Evolutionary conservation across 2,888 invertebrate species (phyloP).

Genomic region (Syritta pipiens): DNA sequence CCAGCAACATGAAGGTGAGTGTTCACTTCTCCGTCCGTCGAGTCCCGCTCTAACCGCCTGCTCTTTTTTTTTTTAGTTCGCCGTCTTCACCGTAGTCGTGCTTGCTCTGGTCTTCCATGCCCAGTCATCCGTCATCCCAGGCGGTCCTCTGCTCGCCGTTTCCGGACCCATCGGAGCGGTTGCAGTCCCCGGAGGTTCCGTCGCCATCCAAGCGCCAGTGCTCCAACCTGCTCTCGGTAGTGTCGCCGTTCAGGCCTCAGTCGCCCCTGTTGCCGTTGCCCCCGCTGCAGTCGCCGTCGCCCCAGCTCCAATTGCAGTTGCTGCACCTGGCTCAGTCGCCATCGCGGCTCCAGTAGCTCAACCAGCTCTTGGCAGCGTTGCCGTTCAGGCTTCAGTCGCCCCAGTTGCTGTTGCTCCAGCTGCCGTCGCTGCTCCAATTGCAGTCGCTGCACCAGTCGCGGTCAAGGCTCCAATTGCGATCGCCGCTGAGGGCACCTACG

Average conservation of each 20-base stretch:
- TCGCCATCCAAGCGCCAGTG: constrained; percentile 23
- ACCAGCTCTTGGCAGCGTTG: constrained; percentile 1
- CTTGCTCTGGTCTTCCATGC: constrained; percentile 47
- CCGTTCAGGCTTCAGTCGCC: constrained; percentile 15
- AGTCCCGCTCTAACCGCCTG: background rate
- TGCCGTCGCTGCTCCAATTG: background rate
- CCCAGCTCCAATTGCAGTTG: constrained; percentile 7
- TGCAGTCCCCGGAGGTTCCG: constrained; percentile 17
- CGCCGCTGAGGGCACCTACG: constrained; percentile 57
- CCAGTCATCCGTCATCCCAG: constrained; percentile 42
- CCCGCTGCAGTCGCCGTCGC: constrained; percentile 5
- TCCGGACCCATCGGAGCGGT: constrained; percentile 28
- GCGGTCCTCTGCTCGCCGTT: constrained; percentile 30
- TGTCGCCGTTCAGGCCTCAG: constrained; percentile 16
- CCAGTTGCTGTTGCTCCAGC: constrained; percentile 22
- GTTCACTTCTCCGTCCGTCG: background rate
- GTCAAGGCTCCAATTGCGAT: constrained; percentile 39
- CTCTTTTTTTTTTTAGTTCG: constrained; percentile 40
- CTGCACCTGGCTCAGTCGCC: background rate
- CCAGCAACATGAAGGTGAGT: constrained; percentile 76
- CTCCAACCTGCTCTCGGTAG: background rate
- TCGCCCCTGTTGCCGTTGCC: background rate
- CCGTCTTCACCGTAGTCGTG: constrained; percentile 58
- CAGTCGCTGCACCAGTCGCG: constrained; percentile 7
- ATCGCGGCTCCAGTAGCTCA: constrained; percentile 1